Conservation (phyloP, 2,113 vertebrate species). For the Amazona vittata region DNA sequence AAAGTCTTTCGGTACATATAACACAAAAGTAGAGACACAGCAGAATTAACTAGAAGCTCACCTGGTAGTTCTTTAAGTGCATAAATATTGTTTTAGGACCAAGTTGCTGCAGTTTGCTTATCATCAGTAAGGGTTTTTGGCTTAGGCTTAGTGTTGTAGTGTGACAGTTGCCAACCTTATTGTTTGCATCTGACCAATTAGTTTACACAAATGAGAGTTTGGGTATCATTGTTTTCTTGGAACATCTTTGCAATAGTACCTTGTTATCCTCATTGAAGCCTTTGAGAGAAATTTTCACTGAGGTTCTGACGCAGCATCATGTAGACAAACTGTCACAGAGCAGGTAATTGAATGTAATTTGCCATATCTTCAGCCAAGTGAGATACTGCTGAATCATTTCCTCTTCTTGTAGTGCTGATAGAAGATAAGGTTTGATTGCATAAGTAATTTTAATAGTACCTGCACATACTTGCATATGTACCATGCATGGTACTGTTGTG, state of each 20-base stretch:
- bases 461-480: background rate
- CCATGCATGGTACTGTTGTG: fast-evolving
- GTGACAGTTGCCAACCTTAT: background rate
- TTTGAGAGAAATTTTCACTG: background rate
- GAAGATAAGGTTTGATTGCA: background rate
- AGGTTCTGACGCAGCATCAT: background rate
- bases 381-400: background rate
- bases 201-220: background rate
- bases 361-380: background rate
- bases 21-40: background rate
- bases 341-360: background rate
- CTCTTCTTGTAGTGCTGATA: background rate
- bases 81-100: background rate
- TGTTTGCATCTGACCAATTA: background rate
- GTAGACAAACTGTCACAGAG: background rate
- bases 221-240: background rate
- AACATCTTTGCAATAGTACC: background rate
- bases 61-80: background rate
- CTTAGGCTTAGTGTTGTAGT: background rate
- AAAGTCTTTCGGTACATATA: background rate
- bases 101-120: background rate
- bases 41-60: background rate
- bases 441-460: background rate
- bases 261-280: background rate
- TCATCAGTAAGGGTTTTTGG: background rate